These are phyloP conservation scores for Gorsachius goisagi DNA, from an alignment of 2,113 vertebrate species.

Conservation along the genomic window DNA sequence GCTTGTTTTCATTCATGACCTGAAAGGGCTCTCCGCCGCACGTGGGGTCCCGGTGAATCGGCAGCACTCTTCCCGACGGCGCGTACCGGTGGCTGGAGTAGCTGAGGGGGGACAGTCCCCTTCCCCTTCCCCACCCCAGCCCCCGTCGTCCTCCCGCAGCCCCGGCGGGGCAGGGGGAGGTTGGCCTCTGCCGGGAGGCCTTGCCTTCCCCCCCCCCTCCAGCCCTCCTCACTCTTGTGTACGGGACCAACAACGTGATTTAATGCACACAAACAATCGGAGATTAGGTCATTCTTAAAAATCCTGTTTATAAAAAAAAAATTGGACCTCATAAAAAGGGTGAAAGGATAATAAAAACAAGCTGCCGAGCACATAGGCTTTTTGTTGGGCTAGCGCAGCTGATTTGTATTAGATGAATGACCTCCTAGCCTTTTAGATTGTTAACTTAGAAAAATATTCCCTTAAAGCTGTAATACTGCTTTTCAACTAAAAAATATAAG, in stretches of 20 bases:
- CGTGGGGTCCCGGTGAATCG: constrained; percentile 59
- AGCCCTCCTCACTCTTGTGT: constrained; percentile 37
- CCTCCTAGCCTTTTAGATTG: constrained; percentile 80
- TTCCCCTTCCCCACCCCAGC: fast-evolving
- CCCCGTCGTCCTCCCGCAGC: neutral
- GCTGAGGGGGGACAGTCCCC: neutral
- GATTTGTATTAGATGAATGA: constrained; percentile 81
- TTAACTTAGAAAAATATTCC: constrained; percentile 84
- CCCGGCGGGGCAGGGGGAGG: neutral
- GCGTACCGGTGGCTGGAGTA: neutral
- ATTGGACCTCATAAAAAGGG: constrained; percentile 81
- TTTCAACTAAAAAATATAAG: constrained; percentile 76
- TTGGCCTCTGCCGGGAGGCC: neutral
- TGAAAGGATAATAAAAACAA: constrained; percentile 84
- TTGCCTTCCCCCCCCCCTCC: neutral
- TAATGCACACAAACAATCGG: constrained; percentile 79
- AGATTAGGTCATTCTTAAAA: constrained; percentile 85
- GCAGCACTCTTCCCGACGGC: constrained; percentile 48
- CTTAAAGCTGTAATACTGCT: constrained; percentile 82
- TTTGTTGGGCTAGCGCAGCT: constrained; percentile 79
- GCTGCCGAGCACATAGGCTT: constrained; percentile 78
- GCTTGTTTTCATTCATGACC: constrained; percentile 76
- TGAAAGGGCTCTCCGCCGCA: constrained; percentile 65
- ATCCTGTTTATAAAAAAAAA: constrained; percentile 81
- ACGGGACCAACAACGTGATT: constrained; percentile 73